Base-by-base conservation (phyloP, 2,113 vertebrate species). In the Malaclemys terrapin region DNA sequence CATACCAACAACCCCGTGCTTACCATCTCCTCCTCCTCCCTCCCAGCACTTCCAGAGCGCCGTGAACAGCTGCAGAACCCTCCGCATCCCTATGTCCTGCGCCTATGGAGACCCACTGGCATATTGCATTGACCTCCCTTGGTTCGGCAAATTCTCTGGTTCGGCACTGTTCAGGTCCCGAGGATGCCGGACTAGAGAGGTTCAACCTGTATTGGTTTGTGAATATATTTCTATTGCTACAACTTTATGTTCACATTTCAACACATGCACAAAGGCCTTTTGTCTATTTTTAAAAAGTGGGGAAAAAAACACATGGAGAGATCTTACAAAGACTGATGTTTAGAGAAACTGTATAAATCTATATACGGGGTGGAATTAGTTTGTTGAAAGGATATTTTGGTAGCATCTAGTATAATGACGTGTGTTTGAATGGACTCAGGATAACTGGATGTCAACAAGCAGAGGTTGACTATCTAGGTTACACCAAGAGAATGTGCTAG, bases 291-390 rank as follows among this genome's bases (percentile, higher is more conserved):
- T 93, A 85, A 86, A 42, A 38, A 80, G 49, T 24, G 76, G 92
- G 8, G 8, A 69, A 84, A 57, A 92, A 81, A 10, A 19, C 29
- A 82, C 87, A 91, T 87, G 25, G 10, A 72, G 22, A 94, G 49
- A 88, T 87, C 84, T 95, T 87, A 87, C 38, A 84, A 89, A 96
- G 87, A 89, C 54, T 80, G 94, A 97, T 91, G 45, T 69, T 90
- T 93, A 88, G 59, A 96, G 92, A 92, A 96, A 92, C 17, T 54
- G 72, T 5, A 47, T 49, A 92, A 95, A 98, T 98, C 92, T 86
- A 94, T 94, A 94, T 29, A 49, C 42, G 24, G 75, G 72, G 84
- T 72, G 62, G 82, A 93, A 88, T 52, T 82, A 35, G 54, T 91
- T 84, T 88, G 57, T 90, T 90, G 78, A 88, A 91, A 93, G n/a